Evolutionary conservation across 2,888 invertebrate species (phyloP), one percentile per base, ranked within the genome.

Genomic region (Cabera pusaria): DNA sequence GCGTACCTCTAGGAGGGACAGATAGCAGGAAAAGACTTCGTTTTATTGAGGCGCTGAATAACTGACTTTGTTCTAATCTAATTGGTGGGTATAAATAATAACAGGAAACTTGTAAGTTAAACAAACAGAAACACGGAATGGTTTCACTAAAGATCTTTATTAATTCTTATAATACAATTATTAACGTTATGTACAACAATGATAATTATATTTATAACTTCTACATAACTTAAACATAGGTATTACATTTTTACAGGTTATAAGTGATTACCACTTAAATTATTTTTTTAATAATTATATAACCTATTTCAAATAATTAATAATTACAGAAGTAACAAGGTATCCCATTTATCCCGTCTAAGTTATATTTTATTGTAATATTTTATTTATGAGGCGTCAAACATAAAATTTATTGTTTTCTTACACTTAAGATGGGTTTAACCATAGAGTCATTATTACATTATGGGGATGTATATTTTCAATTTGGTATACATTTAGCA

Each of bases 81-180:
- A n/a, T n/a, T n/a, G n/a, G n/a, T n/a, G n/a, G n/a, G n/a, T n/a
- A n/a, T n/a, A n/a, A n/a, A n/a, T n/a, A n/a, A n/a, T n/a, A n/a
- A n/a, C n/a, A n/a, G n/a, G n/a, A n/a, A n/a, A n/a, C n/a, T n/a
- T n/a, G n/a, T n/a, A n/a, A n/a, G n/a, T n/a, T n/a, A n/a, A n/a
- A n/a, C n/a, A n/a, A n/a, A 19, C 25, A 34, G 41, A 40, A 29
- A 29, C 24, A 19, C 6, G 1, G 8, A 7, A 35, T 16, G 8
- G 62, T 74, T 86, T 85, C 84, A 84, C 86, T 86, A 85, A 84
- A 75, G 77, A 74, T 83, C 74, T 86, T 86, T 84, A 76, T 72
- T 79, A 72, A 72, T 78, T 73, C 74, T 82, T 85, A 85, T 74
- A 77, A 73, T 84, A 86, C 83, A 83, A 79, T 81, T 87, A 83